phyloP scores from a whole-genome alignment of 2,113 vertebrate genomes.

The Centrocercus urophasianus region DNA sequence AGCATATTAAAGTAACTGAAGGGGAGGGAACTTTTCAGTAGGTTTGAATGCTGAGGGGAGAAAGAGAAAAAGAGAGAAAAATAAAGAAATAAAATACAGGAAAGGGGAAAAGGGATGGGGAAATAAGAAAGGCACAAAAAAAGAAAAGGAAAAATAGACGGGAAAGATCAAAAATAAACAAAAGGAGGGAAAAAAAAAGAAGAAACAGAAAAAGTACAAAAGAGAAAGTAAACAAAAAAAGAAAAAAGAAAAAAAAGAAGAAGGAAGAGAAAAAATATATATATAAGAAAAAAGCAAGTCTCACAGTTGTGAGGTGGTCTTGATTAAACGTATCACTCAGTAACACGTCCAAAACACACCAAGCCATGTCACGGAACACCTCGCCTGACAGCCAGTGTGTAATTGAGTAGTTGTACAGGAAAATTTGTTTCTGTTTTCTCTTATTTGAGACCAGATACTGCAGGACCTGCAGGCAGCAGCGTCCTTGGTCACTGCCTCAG shows the following conservation, averaged over 20 bases:
- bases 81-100: not conserved
- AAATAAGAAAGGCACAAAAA: not conserved
- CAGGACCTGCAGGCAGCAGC: not conserved
- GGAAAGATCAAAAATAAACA: not conserved
- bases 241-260: accelerated
- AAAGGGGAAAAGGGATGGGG: not conserved
- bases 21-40: conserved; percentile 51
- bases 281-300: not conserved
- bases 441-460: not conserved
- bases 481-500: not conserved
- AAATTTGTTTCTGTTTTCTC: conserved; percentile 30
- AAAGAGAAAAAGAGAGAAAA: not conserved
- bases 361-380: conserved; percentile 31
- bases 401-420: conserved; percentile 19
- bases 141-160: not conserved
- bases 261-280: accelerated
- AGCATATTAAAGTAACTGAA: conserved; percentile 53
- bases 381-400: not conserved
- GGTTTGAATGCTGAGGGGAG: conserved; percentile 2
- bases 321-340: conserved; percentile 70
- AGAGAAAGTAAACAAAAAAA: no score
- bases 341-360: conserved; percentile 25
- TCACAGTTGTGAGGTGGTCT: conserved; percentile 32
- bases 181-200: no score
- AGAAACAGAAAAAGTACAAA: not conserved